A percentile compares a stretch with the other conserved stretches of the same genome.
Evolutionary conservation across 2,888 invertebrate species (phyloP).

Genomic region (Dryococelus australis): DNA sequence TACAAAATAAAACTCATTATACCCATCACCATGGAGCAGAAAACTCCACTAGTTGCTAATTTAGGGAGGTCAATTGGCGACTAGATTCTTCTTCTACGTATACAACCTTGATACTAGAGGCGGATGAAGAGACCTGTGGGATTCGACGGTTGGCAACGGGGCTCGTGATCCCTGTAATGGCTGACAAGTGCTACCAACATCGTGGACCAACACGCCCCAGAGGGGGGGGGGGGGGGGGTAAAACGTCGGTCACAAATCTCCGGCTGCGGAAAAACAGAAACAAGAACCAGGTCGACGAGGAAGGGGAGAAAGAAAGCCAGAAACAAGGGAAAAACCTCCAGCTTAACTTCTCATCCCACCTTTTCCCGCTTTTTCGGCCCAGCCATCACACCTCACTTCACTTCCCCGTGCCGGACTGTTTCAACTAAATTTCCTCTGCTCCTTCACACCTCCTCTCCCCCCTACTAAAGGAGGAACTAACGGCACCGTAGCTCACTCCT

Average conservation of each 20-base stretch:
- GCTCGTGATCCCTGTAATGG: background rate
- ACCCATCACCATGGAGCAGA: too few species aligned
- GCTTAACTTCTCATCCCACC: background rate
- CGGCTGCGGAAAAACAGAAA: background rate
- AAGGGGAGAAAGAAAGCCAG: background rate
- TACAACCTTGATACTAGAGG: background rate
- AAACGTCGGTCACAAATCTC: constrained; percentile 16
- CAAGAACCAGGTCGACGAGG: background rate
- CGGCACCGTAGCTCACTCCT: background rate
- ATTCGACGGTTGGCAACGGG: background rate
- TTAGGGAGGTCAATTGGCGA: too few species aligned
- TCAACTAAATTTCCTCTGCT: constrained; percentile 7
- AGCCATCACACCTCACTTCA: constrained; percentile 10
- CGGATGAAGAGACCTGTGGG: background rate
- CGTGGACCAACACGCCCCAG: background rate
- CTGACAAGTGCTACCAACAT: background rate
- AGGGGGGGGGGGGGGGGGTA: background rate
- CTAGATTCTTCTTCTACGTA: too few species aligned
- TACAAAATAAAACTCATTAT: too few species aligned
- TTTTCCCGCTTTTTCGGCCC: background rate
- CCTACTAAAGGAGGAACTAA: background rate
- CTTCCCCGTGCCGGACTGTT: background rate
- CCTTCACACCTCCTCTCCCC: background rate
- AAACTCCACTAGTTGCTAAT: too few species aligned
- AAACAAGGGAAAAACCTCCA: background rate